These are phyloP conservation scores for Sardina pilchardus DNA, from an alignment of 2,113 vertebrate genomes.

Conservation along the genomic window DNA sequence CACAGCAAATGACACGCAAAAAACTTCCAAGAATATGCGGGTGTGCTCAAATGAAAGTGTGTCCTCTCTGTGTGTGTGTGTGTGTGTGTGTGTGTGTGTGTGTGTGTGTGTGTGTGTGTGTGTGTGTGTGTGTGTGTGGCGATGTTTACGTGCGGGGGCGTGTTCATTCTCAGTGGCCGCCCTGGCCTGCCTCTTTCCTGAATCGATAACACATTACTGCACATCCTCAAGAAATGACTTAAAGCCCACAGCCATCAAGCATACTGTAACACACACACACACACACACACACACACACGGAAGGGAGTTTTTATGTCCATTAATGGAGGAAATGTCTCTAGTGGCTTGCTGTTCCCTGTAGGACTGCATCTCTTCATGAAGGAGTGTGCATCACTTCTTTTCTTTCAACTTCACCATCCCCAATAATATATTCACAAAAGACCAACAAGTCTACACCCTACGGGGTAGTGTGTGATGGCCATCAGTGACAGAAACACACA, in stretches of 20 bases:
- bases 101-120: background rate
- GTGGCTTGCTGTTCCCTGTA: background rate
- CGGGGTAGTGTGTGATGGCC: background rate
- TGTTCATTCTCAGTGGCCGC: constrained; percentile 25
- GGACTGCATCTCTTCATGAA: background rate
- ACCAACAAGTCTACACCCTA: background rate
- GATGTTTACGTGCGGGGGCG: background rate
- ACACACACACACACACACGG: constrained; percentile 16
- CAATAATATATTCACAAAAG: background rate
- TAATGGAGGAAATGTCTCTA: background rate
- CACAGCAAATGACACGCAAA: background rate
- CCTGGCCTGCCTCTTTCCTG: constrained; percentile 37
- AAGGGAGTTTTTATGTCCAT: background rate
- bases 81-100: background rate
- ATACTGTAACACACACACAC: constrained; percentile 20
- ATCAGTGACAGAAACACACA: background rate
- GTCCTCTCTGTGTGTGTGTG: background rate
- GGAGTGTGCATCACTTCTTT: background rate
- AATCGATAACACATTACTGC: constrained; percentile 66
- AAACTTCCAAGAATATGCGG: background rate
- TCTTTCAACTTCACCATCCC: background rate
- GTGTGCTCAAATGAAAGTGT: background rate
- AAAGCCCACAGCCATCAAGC: constrained; percentile 34
- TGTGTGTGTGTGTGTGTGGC: background rate
- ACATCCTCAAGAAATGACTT: constrained; percentile 47